Base-by-base conservation (phyloP, 1,140 invertebrate genomes). In the Ladona fulva region DNA sequence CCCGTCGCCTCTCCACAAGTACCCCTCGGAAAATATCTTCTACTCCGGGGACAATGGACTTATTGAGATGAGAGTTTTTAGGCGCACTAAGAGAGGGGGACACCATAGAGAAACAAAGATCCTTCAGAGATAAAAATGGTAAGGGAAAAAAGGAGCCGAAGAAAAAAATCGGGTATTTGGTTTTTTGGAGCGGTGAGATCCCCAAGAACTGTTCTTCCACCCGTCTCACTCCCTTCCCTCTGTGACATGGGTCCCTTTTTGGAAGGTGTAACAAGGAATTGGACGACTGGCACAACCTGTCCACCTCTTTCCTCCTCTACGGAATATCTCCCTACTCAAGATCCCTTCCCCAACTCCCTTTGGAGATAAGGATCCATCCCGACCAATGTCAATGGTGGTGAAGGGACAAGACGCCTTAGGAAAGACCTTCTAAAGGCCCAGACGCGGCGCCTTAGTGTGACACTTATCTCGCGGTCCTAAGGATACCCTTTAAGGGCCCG, bases 231-330 rank as follows among this genome's bases (percentile, higher is more conserved):
- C 19, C 44, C 44, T 52, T 66, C 52, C 52, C 12, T 66, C 14
- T 66, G 52, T 66, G 52, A 66, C 52, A 66, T 66, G 52, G 52
- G 52, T 22, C 52, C 52, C 16, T 37, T 66, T 66, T 66, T 66
- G 14, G 52, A 66, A 66, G 52, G 52, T 66, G 52, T 66, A 66
- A 66, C 52, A 66, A 66, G 52, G 52, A 22, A 66, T 66, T 66
- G 52, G 52, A 66, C 52, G 52, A 66, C 52, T 5, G 3, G n/a
- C 12, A 3, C 52, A 52, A 52, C 44, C 44, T 52, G 44, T 52
- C 44, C 44, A 52, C 44, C 44, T 52, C 44, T 19, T 19, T 11
- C 44, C 44, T 52, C 44, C 44, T 19, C 44, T 19, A 52, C 10
- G 44, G 44, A 52, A 52, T 52, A 10, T 19, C 44, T 52, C 44